These are phyloP conservation scores for Macrobrachium rosenbergii DNA, from an alignment of 1,140 invertebrate species.

Conservation along the genomic window DNA sequence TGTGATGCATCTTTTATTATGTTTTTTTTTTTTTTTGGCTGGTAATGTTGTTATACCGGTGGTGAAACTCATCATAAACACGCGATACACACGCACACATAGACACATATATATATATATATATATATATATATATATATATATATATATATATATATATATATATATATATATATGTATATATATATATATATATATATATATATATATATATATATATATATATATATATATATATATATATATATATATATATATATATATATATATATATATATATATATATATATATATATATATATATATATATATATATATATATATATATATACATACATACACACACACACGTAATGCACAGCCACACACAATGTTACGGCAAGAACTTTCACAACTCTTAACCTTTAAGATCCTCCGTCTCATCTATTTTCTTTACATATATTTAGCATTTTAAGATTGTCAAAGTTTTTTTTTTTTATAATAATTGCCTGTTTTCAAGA, in stretches of 20 bases:
- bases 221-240: conserved; percentile 27
- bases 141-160: conserved; percentile 21
- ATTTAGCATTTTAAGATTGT: too few relatives aligned
- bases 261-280: conserved; percentile 6
- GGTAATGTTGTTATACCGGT: background rate
- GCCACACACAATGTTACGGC: background rate
- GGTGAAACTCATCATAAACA: background rate
- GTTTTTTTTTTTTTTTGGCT: too few relatives aligned
- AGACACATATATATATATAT: conserved; percentile 32
- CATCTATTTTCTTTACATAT: too few relatives aligned
- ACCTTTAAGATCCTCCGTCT: too few relatives aligned
- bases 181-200: background rate
- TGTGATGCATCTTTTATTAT: too few relatives aligned
- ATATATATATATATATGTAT: conserved; percentile 20
- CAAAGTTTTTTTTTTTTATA: too few relatives aligned
- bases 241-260: background rate
- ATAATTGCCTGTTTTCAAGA: too few relatives aligned
- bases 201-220: conserved; percentile 14
- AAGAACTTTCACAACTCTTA: too few relatives aligned
- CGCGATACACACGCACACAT: conserved; percentile 14
- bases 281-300: background rate
- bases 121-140: conserved; percentile 26
- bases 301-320: background rate
- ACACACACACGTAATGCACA: conserved; percentile 24
- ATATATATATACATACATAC: conserved; percentile 1